Evolutionary conservation across 2,797 vertebrate genomes (phyloP), one percentile per base, ranked within the genome.

Genomic region (Furcifer pardalis): DNA sequence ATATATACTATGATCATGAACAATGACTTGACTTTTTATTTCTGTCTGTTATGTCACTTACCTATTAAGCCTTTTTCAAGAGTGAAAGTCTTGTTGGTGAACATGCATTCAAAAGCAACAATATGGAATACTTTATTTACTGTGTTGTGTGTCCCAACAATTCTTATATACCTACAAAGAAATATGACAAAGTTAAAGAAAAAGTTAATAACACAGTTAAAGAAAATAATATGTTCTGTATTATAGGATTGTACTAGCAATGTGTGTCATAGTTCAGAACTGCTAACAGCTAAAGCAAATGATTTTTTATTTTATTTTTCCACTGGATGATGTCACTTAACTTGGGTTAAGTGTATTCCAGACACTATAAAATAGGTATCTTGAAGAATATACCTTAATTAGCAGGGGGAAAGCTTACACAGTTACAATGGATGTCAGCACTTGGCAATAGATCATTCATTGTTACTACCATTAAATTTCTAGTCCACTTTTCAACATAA

Each of bases 81-180:
- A 23, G 97, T 97, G 68, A 97, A 98, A 0, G 96, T 91, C 91
- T 96, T 97, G 94, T 97, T 96, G 17, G 98, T 99, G 96, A 97
- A 99, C 98, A 99, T 98, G 91, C 98, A 99, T 88, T 99, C 98
- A 81, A 99, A 98, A 60, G 98, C 98, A 93, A 99, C 98, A n/a
- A 99, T 97, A 91, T 99, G 98, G 94, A 99, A 99, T 89, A 99
- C 98, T 95, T 99, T 99, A 96, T 99, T 99, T 90, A 99, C 98
- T 0, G 98, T 99, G 94, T 99, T 99, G 93, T 99, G 98, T 25
- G 98, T 99, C 59, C 98, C 98, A 85, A 99, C 98, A 52, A 99
- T 97, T 90, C 98, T 97, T 90, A 99, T 97, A 79, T 99, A 99
- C 94, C 98, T 99, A 80, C 1, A 69, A 30, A 44, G 77, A 69